phyloP scores from a whole-genome alignment of 2,113 vertebrate genomes.

The Bubo bubo region DNA sequence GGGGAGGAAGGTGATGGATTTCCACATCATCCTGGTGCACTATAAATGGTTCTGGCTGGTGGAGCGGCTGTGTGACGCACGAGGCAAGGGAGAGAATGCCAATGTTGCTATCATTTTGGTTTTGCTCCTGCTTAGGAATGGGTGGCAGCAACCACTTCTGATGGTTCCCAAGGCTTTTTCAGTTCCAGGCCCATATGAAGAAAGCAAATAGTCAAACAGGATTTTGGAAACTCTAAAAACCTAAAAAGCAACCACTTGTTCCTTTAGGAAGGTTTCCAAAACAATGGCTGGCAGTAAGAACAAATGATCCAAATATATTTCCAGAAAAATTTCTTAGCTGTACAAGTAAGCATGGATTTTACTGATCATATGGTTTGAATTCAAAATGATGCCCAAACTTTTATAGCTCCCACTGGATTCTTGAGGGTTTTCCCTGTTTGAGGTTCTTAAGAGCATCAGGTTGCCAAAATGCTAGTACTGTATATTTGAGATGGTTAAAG shows the following conservation, averaged over 20 bases:
- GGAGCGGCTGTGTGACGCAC: neutral
- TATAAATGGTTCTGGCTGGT: conserved; percentile 32
- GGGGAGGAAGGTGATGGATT: neutral
- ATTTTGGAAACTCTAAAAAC: conserved; percentile 15
- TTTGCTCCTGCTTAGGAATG: conserved; percentile 11
- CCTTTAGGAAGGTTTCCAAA: conserved; percentile 43
- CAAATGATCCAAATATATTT: conserved; percentile 6
- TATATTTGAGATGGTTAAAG: neutral
- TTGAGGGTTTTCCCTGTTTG: neutral
- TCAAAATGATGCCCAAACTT: conserved; percentile 5
- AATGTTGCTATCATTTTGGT: neutral
- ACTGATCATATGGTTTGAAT: conserved; percentile 48
- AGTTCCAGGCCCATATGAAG: neutral
- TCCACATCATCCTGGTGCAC: neutral
- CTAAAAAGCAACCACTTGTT: conserved; percentile 32
- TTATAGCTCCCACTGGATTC: conserved; percentile 7
- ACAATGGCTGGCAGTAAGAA: conserved; percentile 27
- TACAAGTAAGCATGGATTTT: conserved; percentile 3
- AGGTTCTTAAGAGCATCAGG: neutral
- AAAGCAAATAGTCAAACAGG: neutral
- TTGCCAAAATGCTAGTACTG: neutral
- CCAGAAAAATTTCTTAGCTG: neutral
- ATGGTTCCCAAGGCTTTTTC: neutral
- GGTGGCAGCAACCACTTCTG: neutral
- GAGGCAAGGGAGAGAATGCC: neutral